Conservation (phyloP, 2,888 invertebrate genomes). For the Nomada flava region DNA sequence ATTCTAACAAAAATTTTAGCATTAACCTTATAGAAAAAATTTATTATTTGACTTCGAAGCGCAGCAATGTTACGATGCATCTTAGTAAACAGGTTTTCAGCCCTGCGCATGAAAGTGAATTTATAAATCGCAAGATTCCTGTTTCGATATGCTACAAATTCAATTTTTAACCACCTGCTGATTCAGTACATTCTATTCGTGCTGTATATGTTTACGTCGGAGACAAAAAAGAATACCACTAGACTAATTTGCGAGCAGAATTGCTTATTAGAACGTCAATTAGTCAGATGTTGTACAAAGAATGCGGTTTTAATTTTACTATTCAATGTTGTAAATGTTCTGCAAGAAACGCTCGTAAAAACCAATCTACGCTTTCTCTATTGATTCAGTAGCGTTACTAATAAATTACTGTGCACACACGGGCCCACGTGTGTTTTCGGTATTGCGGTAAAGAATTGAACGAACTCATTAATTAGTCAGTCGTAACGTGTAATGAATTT, state of each 20-base stretch:
- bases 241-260: not conserved
- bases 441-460: conserved; percentile 9
- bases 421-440: conserved; percentile 1
- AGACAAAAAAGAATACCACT: not conserved
- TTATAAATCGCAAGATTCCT: no score
- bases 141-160: no score
- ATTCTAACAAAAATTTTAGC: no score
- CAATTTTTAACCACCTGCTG: not conserved
- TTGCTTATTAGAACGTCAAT: not conserved
- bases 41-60: no score
- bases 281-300: not conserved
- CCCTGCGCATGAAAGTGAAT: no score
- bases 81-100: no score
- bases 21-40: no score
- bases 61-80: no score
- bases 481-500: conserved; percentile 8
- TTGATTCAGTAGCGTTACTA: conserved; percentile 8
- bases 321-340: conserved; percentile 18
- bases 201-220: not conserved
- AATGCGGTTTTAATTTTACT: conserved; percentile 18
- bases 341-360: conserved; percentile 12
- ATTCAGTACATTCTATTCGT: not conserved
- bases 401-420: conserved; percentile 29
- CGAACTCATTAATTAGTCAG: not conserved
- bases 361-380: not conserved